Evolutionary conservation across 2,888 invertebrate genomes (phyloP), one percentile per base, ranked within the genome.

Genomic region (Erebia epiphron): DNA sequence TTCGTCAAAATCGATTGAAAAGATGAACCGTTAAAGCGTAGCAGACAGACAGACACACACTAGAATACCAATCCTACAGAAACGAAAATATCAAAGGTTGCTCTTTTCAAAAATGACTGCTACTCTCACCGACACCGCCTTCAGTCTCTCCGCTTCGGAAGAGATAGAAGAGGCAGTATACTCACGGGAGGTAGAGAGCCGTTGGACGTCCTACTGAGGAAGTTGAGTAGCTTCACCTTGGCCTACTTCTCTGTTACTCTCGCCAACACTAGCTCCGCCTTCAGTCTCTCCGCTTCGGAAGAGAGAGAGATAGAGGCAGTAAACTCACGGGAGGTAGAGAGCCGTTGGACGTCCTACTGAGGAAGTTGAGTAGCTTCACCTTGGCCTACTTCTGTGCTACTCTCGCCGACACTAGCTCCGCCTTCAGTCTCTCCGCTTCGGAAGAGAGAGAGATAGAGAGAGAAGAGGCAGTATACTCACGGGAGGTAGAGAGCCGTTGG

Each of bases 181-280:
- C 85, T 88, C 57, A 94, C 94, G 63, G 94, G 91, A 43, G 95
- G 95, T 52, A 94, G 82, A 1, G 94, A 92, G 2, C 94, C 94
- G 1, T 94, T 94, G 2, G 95, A 95, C 11, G 95, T 96, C 79
- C 96, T 94, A 77, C 96, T 97, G 35, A 98, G 94, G 89, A 98
- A 98, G 85, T 96, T 96, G 8, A 98, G 90, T 61, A 99, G 94
- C 80, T 98, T 98, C 82, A 98, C 98, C 87, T 98, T 98, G 57
- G 99, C 98, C 81, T 97, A 96, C 79, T 97, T 97, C 88, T 99
- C 99, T 0, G 98, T 98, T 57, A 97, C 94, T 73, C 97, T 94
- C 0, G 99, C 98, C 72, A 96, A 95, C 14, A 97, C 87, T 52
- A 99, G 91, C 84, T 99, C 98, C 68, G 97, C 94, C 82, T 97